Evolutionary conservation across 2,113 vertebrate genomes (phyloP).

Genomic region (Marmota flaviventris): DNA sequence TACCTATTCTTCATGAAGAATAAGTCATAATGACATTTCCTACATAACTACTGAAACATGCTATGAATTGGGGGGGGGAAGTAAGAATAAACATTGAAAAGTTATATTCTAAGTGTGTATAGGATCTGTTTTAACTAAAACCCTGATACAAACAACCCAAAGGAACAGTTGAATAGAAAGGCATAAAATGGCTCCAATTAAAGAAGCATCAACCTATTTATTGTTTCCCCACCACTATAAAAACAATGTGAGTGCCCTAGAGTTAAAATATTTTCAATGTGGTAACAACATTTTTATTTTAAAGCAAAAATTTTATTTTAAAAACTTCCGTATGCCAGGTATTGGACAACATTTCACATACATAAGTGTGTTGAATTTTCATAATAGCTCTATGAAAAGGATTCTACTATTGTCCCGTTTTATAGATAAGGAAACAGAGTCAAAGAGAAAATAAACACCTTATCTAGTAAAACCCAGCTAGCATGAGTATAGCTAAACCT

Average conservation of each 20-base stretch:
- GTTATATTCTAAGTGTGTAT: background rate
- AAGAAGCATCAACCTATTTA: background rate
- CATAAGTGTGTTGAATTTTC: background rate
- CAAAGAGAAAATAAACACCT: background rate
- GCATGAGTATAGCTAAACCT: background rate
- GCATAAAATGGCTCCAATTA: background rate
- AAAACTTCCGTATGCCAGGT: background rate
- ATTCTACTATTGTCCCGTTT: background rate
- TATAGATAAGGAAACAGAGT: background rate
- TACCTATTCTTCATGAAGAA: no score
- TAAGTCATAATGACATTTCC: background rate
- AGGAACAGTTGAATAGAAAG: background rate
- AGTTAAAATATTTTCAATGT: slow-evolving; percentile 25
- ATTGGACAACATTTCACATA: background rate
- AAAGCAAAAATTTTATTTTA: background rate
- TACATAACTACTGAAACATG: background rate
- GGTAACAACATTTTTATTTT: background rate
- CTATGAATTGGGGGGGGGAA: background rate
- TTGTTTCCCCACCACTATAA: background rate
- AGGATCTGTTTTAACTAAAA: background rate
- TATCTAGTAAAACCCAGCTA: background rate
- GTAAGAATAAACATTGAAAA: background rate
- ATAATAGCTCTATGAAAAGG: background rate
- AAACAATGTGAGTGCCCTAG: background rate
- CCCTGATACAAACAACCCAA: background rate